These are phyloP conservation scores for Aegotheles bennettii DNA, from an alignment of 2,113 vertebrate species.

Conservation along the genomic window DNA sequence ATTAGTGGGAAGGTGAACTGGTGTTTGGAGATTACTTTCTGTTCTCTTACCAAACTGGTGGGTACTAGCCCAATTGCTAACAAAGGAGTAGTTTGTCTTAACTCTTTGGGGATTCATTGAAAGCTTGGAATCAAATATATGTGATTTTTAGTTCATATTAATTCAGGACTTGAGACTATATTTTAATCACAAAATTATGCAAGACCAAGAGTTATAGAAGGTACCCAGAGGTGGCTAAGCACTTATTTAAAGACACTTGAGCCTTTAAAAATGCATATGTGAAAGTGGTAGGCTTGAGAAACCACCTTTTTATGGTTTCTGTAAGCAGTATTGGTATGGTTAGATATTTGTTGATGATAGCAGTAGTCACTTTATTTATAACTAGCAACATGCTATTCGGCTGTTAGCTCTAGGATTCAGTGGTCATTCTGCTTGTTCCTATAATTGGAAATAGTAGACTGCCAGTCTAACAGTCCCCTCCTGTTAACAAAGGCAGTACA, in stretches of 20 bases:
- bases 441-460: background rate
- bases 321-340: background rate
- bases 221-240: background rate
- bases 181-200: background rate
- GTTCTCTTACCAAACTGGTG: background rate
- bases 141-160: background rate
- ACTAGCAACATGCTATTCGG: background rate
- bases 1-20: background rate
- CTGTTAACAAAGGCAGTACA: background rate
- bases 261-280: background rate
- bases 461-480: background rate
- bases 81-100: background rate
- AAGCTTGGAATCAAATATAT: background rate
- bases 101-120: background rate
- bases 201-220: background rate
- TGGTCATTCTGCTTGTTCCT: background rate
- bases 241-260: background rate
- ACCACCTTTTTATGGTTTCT: background rate
- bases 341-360: background rate
- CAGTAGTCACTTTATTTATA: background rate
- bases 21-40: background rate
- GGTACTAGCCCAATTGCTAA: background rate
- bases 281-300: background rate
- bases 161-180: background rate
- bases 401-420: background rate